phyloP scores from a whole-genome alignment of 2,888 invertebrate species.

The Polyommatus icarus region DNA sequence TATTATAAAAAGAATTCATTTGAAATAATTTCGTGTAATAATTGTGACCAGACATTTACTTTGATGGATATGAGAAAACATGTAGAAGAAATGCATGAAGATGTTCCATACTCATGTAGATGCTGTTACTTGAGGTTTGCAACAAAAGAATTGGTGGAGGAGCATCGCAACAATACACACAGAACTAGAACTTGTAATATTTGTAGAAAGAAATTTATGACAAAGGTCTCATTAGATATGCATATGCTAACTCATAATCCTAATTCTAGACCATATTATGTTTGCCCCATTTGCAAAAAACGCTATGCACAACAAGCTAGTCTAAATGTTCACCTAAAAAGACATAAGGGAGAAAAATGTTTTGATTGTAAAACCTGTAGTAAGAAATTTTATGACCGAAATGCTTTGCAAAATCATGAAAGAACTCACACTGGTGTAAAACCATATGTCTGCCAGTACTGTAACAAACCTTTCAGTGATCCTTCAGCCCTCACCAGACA shows the following conservation, averaged over 20 bases:
- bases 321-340: slow-evolving; percentile 27
- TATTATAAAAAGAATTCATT: neutral
- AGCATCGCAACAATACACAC: slow-evolving; percentile 43
- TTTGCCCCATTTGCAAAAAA: slow-evolving; percentile 14
- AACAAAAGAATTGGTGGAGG: neutral
- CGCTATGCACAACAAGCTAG: neutral
- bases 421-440: slow-evolving; percentile 46
- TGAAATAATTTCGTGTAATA: neutral
- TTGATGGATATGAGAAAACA: neutral
- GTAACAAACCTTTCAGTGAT: slow-evolving; percentile 48
- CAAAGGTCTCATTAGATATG: slow-evolving; percentile 22
- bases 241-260: slow-evolving; percentile 39
- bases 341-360: slow-evolving; percentile 40
- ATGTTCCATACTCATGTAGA: slow-evolving; percentile 37
- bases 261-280: neutral
- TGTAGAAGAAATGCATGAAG: slow-evolving; percentile 20
- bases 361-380: slow-evolving; percentile 45
- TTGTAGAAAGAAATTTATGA: slow-evolving; percentile 45
- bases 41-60: neutral
- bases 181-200: slow-evolving; percentile 43
- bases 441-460: slow-evolving; percentile 45
- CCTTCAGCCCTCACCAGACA: slow-evolving; percentile 46
- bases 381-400: slow-evolving; percentile 42
- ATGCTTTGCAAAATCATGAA: slow-evolving; percentile 40
- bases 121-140: slow-evolving; percentile 37